Evolutionary conservation across 2,113 vertebrate genomes (phyloP).

Genomic region (Dasyurus viverrinus): DNA sequence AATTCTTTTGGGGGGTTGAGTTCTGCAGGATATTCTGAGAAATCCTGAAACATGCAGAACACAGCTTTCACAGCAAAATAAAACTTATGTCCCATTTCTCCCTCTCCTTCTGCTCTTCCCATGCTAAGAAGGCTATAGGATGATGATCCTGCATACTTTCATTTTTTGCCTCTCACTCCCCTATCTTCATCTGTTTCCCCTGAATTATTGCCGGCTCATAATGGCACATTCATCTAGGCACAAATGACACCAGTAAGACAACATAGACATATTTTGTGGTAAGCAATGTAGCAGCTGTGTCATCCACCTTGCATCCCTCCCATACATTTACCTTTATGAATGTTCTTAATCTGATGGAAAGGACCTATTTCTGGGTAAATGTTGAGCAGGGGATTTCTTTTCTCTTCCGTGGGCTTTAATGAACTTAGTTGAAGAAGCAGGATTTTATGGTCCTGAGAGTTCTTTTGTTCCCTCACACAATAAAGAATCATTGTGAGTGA

Average conservation of each 20-base stretch:
- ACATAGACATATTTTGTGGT: not conserved
- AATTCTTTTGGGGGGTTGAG: not conserved
- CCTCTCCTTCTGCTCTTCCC: not conserved
- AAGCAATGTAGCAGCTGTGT: accelerated
- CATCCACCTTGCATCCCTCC: accelerated
- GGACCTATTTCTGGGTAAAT: not conserved
- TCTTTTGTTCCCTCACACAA: conserved; percentile 45
- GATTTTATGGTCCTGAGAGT: not conserved
- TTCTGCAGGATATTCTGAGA: not conserved
- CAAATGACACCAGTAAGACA: not conserved
- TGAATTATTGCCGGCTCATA: not conserved
- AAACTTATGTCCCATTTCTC: not conserved
- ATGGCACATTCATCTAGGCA: not conserved
- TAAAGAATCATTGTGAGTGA: conserved; percentile 39
- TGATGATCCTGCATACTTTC: not conserved
- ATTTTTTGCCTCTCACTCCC: not conserved
- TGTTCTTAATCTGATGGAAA: too few species aligned
- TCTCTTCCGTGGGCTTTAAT: not conserved
- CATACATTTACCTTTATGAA: accelerated
- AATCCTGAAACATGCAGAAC: not conserved
- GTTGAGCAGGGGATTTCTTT: not conserved
- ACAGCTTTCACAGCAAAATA: not conserved
- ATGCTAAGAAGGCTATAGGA: accelerated
- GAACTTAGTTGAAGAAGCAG: not conserved
- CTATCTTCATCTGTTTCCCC: not conserved